Percentiles rank a stretch among this genome's conserved stretches.
phyloP scores from a whole-genome alignment of 1,140 invertebrate species.

The Temnothorax curvispinosus region DNA sequence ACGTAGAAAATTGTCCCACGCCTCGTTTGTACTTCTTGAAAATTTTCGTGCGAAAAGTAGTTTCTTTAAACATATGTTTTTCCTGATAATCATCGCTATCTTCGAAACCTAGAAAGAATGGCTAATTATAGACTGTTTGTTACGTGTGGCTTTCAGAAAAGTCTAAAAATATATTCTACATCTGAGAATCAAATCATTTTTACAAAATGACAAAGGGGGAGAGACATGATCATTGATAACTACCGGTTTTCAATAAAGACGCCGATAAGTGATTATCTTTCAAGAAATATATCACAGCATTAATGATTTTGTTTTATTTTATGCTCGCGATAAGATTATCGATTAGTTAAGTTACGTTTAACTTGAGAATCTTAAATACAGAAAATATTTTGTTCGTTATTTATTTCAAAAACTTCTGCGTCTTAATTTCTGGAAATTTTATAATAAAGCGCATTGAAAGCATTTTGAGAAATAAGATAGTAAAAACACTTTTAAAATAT shows the following conservation, averaged over 20 bases:
- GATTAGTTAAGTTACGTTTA: background rate
- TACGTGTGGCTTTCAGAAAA: background rate
- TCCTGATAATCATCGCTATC: background rate
- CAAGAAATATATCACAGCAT: constrained; percentile 39
- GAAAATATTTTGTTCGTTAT: constrained; percentile 28
- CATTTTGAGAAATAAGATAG: background rate
- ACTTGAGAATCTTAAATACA: background rate
- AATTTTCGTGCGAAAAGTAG: constrained; percentile 14
- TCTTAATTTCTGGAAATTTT: background rate
- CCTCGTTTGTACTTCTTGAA: background rate
- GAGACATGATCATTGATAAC: background rate
- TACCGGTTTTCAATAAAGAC: constrained; percentile 3
- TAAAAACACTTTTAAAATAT: background rate
- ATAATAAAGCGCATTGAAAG: background rate
- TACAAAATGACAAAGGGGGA: background rate
- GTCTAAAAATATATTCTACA: constrained; percentile 18
- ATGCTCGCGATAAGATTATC: constrained; percentile 33
- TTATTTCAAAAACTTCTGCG: background rate
- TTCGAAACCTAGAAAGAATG: constrained; percentile 15
- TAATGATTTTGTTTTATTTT: constrained; percentile 7
- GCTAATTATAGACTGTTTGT: background rate
- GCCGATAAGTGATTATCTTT: constrained; percentile 43
- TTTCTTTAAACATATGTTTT: background rate
- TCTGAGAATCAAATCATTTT: background rate
- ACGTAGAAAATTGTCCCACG: background rate